phyloP scores from a whole-genome alignment of 1,140 invertebrate species.

The Rhagoletis zephyria region DNA sequence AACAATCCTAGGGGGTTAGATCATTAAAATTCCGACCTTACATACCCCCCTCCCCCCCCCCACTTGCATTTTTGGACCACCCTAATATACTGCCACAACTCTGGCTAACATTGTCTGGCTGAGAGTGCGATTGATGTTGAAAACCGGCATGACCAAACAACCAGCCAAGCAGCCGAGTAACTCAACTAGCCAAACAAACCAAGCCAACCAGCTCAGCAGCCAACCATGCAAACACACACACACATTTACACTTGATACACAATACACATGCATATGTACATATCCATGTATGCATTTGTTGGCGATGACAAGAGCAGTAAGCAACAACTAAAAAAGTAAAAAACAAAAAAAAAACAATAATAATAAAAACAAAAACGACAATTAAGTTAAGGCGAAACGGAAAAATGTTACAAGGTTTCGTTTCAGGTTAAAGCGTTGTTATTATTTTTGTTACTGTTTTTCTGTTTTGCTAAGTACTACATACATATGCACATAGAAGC shows the following conservation, averaged over 20 bases:
- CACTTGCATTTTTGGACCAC: too few species aligned
- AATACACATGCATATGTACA: background rate
- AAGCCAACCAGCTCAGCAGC: background rate
- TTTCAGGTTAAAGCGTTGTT: constrained; percentile 69
- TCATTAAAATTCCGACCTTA: too few species aligned
- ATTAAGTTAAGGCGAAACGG: constrained; percentile 64
- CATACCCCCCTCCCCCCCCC: too few species aligned
- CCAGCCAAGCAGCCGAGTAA: background rate
- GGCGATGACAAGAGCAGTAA: constrained; percentile 15
- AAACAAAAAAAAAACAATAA: constrained; percentile 50
- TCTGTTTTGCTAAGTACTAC: background rate
- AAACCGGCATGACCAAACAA: constrained; percentile 53
- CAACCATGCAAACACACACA: background rate
- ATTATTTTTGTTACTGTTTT: background rate
- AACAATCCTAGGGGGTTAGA: too few species aligned
- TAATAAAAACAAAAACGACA: constrained; percentile 63
- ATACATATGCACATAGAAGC: too few species aligned
- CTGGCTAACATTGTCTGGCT: constrained; percentile 35
- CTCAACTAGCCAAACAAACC: background rate
- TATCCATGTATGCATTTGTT: constrained; percentile 3
- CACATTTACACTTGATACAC: background rate
- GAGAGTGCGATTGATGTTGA: background rate
- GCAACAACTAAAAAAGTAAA: background rate
- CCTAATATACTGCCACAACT: background rate
- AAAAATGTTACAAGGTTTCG: constrained; percentile 73